Evolutionary conservation across 2,113 vertebrate species (phyloP).

Genomic region (Pluvialis apricaria): DNA sequence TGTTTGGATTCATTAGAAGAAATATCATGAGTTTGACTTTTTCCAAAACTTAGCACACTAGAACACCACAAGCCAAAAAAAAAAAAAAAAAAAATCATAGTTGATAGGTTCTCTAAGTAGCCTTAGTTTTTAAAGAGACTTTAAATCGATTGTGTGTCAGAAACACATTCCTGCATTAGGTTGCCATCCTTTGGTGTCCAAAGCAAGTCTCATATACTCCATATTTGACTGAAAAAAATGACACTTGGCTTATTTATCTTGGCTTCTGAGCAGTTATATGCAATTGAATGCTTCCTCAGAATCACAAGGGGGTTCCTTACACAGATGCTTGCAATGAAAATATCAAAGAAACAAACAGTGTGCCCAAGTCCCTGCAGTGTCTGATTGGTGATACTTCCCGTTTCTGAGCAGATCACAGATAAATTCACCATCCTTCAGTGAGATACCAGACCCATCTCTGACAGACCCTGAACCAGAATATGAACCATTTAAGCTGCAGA

Average conservation of each 20-base stretch:
- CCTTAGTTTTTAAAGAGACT: not conserved
- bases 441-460: not conserved
- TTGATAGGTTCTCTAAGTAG: not conserved
- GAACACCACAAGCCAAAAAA: not conserved
- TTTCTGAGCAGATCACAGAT: not conserved
- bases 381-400: not conserved
- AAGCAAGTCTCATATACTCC: not conserved
- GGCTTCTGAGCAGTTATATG: not conserved
- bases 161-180: not conserved
- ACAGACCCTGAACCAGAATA: not conserved
- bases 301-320: not conserved
- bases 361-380: not conserved
- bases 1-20: not conserved
- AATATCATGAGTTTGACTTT: not conserved
- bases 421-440: not conserved
- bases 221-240: not conserved
- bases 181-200: not conserved
- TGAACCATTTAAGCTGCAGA: not conserved
- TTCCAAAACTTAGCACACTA: not conserved
- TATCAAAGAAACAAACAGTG: not conserved
- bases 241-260: not conserved
- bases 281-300: not conserved
- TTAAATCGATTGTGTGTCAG: not conserved
- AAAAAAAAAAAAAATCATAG: too few relatives aligned
- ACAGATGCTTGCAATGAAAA: not conserved